Evolutionary conservation across 1,140 invertebrate species (phyloP).

Genomic region (Diorhabda elongata): DNA sequence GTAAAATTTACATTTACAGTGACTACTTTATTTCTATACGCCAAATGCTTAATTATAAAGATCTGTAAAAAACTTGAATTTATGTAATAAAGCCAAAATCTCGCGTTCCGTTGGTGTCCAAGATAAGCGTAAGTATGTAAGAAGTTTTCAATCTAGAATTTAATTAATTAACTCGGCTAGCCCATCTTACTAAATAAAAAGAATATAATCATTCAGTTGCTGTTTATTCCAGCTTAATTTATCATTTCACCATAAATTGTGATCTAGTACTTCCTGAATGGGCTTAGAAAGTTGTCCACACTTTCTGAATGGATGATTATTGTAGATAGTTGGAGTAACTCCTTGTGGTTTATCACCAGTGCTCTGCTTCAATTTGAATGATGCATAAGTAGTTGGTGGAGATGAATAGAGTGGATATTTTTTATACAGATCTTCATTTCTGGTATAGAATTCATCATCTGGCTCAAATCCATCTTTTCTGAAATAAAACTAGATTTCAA

Average conservation of each 20-base stretch:
- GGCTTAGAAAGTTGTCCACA: slow-evolving; percentile 7
- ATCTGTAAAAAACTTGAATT: no score
- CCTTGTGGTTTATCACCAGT: not conserved
- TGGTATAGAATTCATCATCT: slow-evolving; percentile 5
- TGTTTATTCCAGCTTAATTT: not conserved
- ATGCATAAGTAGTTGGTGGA: slow-evolving; percentile 4
- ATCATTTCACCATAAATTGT: slow-evolving; percentile 5
- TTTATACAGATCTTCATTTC: slow-evolving; percentile 2
- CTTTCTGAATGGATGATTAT: slow-evolving; percentile 1
- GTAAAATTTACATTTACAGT: no score
- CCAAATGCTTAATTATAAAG: no score
- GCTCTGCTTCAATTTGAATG: not conserved
- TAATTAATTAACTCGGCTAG: no score
- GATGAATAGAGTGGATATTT: slow-evolving; percentile 15
- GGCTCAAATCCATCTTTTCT: slow-evolving; percentile 11
- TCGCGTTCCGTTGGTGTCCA: no score
- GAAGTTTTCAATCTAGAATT: no score
- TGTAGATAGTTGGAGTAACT: not conserved
- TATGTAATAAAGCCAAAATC: no score
- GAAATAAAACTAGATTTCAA: not conserved
- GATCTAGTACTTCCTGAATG: slow-evolving; percentile 9
- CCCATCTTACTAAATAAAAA: no score
- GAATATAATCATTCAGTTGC: no score
- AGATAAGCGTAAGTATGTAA: no score
- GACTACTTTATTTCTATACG: no score